Evolutionary conservation across 1,140 invertebrate genomes (phyloP), one percentile per base, ranked within the genome.

Genomic region (Oscheius sp.): DNA sequence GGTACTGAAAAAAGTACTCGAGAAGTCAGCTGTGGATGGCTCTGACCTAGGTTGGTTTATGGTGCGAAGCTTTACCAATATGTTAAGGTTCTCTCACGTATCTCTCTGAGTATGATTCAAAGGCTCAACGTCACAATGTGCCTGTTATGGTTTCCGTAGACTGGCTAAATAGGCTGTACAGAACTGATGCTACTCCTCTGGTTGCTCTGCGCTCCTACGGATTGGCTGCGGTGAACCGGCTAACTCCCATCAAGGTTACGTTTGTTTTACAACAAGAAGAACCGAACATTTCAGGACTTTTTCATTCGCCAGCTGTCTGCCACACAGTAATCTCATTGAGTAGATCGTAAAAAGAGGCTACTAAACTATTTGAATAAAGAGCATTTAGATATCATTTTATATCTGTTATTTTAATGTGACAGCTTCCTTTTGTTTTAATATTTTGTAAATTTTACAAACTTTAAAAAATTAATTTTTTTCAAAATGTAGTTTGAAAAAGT

Each of bases 131-230:
- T 34, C 90, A 93, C 79, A 95, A 95, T 85, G 86, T 97, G 23
- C 91, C 93, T 2, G 91, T 92, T 0, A 91, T 96, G 89, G 80
- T 91, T 0, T 90, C 90, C 1, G 90, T 96, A 2, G 94, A 99
- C 85, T 90, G 90, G 4, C 86, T 99, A 28, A 91, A 97, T 78
- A 86, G 91, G 45, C 87, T 98, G 0, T 98, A 97, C 83, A 88
- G 88, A 73, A 90, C 89, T 10, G 88, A 91, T 35, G 89, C 90
- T 23, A 86, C 89, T 52, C 94, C 93, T 0, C 73, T 93, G 31
- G 92, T 97, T 10, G 82, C 95, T 0, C 81, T 91, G 0, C 86
- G 95, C 73, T 92, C 92, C 82, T 79, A 97, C 3, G 95, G 94
- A 2, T 83, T 97, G 23, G 91, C 61, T 7, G 61, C 61, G 7